phyloP scores from a whole-genome alignment of 2,113 vertebrate species.

The Nettapus auritus region DNA sequence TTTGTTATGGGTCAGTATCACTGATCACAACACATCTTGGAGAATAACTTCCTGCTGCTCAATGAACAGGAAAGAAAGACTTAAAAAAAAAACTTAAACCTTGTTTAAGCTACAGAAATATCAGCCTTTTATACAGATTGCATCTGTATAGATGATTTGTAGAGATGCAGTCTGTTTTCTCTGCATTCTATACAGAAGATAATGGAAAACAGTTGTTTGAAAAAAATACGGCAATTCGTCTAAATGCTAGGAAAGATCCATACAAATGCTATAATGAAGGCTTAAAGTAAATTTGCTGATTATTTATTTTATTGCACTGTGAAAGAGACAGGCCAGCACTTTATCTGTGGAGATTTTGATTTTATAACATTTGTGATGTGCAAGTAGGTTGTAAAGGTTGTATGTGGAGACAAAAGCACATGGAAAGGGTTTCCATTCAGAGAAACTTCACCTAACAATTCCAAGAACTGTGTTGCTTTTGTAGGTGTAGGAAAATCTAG shows the following conservation, averaged over 20 bases:
- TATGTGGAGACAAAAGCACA: conserved; percentile 1
- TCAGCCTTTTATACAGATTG: background rate
- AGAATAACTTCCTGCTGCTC: background rate
- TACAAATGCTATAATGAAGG: background rate
- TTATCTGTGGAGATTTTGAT: background rate
- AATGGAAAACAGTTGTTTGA: background rate
- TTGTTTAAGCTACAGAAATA: background rate
- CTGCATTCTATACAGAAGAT: background rate
- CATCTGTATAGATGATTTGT: background rate
- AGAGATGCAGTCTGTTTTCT: conserved; percentile 5
- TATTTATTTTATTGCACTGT: background rate
- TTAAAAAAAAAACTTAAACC: background rate
- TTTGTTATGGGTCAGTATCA: background rate
- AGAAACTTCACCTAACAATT: conserved; percentile 20
- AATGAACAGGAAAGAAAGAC: background rate
- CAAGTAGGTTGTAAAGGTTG: background rate
- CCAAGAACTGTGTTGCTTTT: background rate
- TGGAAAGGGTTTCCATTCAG: conserved; percentile 5
- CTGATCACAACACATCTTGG: background rate
- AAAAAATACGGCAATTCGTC: conserved; percentile 31
- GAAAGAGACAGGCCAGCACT: background rate
- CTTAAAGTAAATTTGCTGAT: background rate
- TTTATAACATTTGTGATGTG: conserved; percentile 14
- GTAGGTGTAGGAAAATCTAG: background rate
- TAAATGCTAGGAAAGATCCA: background rate